Conservation (phyloP, 2,113 vertebrate genomes). For the Vimba vimba region DNA sequence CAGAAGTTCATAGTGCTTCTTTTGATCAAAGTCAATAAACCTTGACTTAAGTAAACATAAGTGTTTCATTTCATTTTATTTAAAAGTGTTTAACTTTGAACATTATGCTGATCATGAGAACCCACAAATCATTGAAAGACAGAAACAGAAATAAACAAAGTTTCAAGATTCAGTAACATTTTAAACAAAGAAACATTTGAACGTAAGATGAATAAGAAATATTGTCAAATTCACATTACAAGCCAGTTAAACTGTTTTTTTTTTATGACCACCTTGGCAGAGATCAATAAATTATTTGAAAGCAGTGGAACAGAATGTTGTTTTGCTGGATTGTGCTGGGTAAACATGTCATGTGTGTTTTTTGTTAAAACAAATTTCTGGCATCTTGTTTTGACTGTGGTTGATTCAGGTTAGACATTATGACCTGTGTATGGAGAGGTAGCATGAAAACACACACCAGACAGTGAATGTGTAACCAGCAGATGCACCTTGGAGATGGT, state of each 20-base stretch:
- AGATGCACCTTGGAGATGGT: constrained; percentile 51
- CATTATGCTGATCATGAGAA: neutral
- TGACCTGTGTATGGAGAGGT: constrained; percentile 42
- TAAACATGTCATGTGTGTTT: constrained; percentile 62
- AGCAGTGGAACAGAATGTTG: constrained; percentile 43
- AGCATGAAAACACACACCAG: constrained; percentile 47
- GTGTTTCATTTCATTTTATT: neutral
- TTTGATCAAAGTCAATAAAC: neutral
- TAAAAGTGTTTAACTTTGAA: neutral
- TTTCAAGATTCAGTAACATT: neutral
- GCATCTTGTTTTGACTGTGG: constrained; percentile 50
- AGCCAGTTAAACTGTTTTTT: constrained; percentile 23
- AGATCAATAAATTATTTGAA: constrained; percentile 56
- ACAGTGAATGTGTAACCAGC: constrained; percentile 54
- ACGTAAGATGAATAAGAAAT: neutral
- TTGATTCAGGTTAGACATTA: constrained; percentile 55
- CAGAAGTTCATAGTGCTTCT: neutral
- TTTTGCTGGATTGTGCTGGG: constrained; percentile 34
- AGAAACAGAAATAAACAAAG: neutral
- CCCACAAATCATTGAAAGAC: neutral
- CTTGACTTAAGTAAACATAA: constrained; percentile 7
- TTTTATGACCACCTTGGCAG: constrained; percentile 54
- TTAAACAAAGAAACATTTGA: constrained; percentile 11
- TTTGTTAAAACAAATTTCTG: constrained; percentile 48
- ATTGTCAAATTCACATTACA: neutral